Percentiles rank a stretch among this genome's conserved stretches.
These are phyloP conservation scores for Hypothenemus hampei DNA, from an alignment of 1,140 invertebrate genomes.

Conservation along the genomic window DNA sequence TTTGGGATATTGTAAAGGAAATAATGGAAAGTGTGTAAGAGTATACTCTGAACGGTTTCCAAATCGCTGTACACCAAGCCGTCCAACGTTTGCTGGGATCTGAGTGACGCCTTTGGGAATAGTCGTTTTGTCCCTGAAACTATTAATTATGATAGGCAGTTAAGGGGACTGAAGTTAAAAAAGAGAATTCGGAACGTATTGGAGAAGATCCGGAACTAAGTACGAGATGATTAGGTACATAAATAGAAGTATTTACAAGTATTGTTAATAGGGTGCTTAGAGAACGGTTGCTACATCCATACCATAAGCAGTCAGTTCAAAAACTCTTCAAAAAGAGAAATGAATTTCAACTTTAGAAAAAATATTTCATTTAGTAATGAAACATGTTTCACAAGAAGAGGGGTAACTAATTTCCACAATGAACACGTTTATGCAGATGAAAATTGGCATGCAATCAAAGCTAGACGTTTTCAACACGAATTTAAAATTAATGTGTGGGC, in stretches of 20 bases:
- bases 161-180: not conserved
- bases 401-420: too few species aligned
- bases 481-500: too few species aligned
- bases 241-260: not conserved
- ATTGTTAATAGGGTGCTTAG: not conserved
- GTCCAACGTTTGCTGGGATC: not conserved
- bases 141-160: not conserved
- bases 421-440: too few species aligned
- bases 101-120: not conserved
- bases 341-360: too few species aligned
- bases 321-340: too few species aligned
- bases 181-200: not conserved
- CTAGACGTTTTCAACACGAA: too few species aligned
- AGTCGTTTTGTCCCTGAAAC: not conserved
- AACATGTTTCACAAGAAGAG: too few species aligned
- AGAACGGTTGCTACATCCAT: not conserved
- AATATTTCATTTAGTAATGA: too few species aligned
- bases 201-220: not conserved
- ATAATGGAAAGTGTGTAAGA: not conserved
- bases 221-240: not conserved
- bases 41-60: not conserved
- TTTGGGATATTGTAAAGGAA: constrained; percentile 1
- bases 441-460: too few species aligned
- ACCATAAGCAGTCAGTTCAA: not conserved
- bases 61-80: not conserved